Evolutionary conservation across 2,888 invertebrate genomes (phyloP).

Genomic region (Latrodectus elegans): DNA sequence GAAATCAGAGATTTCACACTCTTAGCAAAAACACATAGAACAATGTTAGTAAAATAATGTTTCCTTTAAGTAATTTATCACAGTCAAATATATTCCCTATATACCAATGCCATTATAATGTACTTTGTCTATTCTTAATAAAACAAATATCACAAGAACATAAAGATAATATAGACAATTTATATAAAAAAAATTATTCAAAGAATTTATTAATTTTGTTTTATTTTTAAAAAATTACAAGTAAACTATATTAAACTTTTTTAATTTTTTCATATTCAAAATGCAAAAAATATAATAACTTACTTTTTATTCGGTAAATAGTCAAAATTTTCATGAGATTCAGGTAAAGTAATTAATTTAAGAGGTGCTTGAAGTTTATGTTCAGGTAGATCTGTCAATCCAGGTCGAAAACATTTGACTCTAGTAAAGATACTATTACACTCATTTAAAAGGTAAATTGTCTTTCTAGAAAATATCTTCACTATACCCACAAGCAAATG

Average conservation of each 20-base stretch:
- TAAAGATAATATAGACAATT: not conserved
- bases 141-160: not conserved
- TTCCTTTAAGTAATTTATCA: too few relatives aligned
- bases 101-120: too few relatives aligned
- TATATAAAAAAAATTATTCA: not conserved
- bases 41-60: too few relatives aligned
- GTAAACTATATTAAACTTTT: not conserved
- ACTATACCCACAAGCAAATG: constrained; percentile 98
- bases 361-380: constrained; percentile 97
- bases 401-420: constrained; percentile 98
- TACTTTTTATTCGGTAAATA: constrained; percentile 82
- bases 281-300: constrained; percentile 4
- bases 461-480: constrained; percentile 98
- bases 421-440: constrained; percentile 99
- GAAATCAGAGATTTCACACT: too few relatives aligned
- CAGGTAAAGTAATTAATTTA: constrained; percentile 97
- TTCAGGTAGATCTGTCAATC: constrained; percentile 96
- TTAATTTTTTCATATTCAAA: not conserved
- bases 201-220: not conserved
- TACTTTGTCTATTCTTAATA: not conserved
- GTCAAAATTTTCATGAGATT: constrained; percentile 84
- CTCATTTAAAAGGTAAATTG: constrained; percentile 97
- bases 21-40: too few relatives aligned
- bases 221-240: too few relatives aligned
- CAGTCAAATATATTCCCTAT: too few relatives aligned